Evolutionary conservation across 2,113 vertebrate genomes (phyloP).

Genomic region (Alethe castanea): DNA sequence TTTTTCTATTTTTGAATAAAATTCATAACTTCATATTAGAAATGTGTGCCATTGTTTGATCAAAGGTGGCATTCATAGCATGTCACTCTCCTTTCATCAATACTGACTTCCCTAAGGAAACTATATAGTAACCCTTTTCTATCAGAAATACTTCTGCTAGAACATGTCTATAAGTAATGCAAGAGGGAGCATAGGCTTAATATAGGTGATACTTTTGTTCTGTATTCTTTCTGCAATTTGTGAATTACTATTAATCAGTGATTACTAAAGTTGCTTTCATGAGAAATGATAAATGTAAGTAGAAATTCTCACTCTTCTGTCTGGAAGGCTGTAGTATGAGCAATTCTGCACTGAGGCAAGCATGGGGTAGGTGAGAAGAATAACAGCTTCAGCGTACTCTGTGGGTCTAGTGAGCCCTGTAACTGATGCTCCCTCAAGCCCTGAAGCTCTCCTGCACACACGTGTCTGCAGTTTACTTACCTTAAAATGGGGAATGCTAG

Average conservation of each 20-base stretch:
- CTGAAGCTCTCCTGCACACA: not conserved
- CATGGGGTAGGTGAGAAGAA: not conserved
- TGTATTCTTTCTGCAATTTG: not conserved
- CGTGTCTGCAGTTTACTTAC: not conserved
- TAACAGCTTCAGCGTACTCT: accelerated
- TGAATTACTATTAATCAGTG: not conserved
- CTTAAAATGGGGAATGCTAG: not conserved
- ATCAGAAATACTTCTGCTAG: not conserved
- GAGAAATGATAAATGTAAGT: not conserved
- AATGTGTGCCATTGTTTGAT: not conserved
- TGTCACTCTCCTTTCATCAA: not conserved
- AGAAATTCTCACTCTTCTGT: not conserved
- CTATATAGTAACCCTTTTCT: not conserved
- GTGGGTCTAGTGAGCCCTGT: not conserved
- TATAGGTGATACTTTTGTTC: not conserved
- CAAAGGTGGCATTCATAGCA: not conserved
- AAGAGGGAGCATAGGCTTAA: not conserved
- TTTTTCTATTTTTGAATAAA: not conserved
- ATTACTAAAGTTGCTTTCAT: not conserved
- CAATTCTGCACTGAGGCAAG: not conserved
- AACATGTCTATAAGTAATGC: not conserved
- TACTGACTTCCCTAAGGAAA: not conserved
- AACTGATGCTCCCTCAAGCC: not conserved
- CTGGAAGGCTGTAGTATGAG: not conserved
- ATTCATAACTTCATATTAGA: not conserved